These are phyloP conservation scores for Parasteatoda tepidariorum DNA, from an alignment of 1,140 invertebrate species.

Conservation along the genomic window DNA sequence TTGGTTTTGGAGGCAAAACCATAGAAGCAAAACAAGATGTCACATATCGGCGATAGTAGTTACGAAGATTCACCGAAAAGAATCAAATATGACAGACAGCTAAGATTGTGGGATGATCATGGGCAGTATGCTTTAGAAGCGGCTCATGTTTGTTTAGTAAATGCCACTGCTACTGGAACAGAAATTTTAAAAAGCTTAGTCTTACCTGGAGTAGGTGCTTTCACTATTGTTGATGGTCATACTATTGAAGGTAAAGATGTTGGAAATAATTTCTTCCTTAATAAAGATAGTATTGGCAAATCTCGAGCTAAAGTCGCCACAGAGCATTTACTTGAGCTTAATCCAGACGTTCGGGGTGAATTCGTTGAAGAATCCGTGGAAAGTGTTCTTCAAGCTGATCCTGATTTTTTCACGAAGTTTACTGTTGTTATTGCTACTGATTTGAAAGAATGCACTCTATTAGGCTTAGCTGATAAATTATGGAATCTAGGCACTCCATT, in stretches of 20 bases:
- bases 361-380: constrained; percentile 85
- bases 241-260: constrained; percentile 89
- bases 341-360: constrained; percentile 92
- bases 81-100: constrained; percentile 55
- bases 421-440: constrained; percentile 88
- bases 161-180: constrained; percentile 92
- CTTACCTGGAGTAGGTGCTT: constrained; percentile 91
- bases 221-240: constrained; percentile 93
- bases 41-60: constrained; percentile 7
- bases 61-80: constrained; percentile 43
- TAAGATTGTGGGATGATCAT: constrained; percentile 96
- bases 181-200: constrained; percentile 96
- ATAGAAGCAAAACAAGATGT: no score
- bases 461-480: constrained; percentile 80
- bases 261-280: constrained; percentile 79
- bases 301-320: constrained; percentile 86
- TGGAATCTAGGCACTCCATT: constrained; percentile 90
- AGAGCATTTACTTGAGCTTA: constrained; percentile 87
- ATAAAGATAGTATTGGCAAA: constrained; percentile 64
- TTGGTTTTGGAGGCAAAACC: no score
- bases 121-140: constrained; percentile 89
- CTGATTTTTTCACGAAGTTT: constrained; percentile 90
- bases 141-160: constrained; percentile 92
- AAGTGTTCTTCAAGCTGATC: constrained; percentile 84
- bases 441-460: constrained; percentile 82